Base-by-base conservation (phyloP, 2,888 invertebrate species). In the Helleia helle region DNA sequence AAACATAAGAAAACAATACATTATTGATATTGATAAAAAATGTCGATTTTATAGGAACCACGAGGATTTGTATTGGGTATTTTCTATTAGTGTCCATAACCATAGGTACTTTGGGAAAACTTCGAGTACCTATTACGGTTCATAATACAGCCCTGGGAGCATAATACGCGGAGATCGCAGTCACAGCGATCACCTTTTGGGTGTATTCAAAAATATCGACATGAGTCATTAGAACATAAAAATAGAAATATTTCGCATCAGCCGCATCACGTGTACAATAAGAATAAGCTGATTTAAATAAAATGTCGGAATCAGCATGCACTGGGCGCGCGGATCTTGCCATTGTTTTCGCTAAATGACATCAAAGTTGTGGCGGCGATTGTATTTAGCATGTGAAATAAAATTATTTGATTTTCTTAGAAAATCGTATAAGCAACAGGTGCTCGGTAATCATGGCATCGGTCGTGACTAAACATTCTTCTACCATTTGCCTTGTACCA, bases 301-400 rank as follows among this genome's bases (percentile, higher is more conserved):
- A 79, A 74, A 55, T 68, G 62, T 65, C 46, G 43, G 53, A 65
- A 71, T 84, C 76, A 75, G 72, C 62, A 84, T 83, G 72, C 84
- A 61, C 65, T 56, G 59, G 40, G 66, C 47, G 58, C 60, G 48
- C 58, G 66, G 53, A 70, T 77, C 72, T 80, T 75, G 73, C 81
- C 81, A 83, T 84, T 84, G 84, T 83, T 74, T 81, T 77, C 73
- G 77, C 81, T 83, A 84, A 83, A 83, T 75, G 81, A 81, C 83
- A 75, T 83, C 83, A 81, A 83, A 83, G 80, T 75, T 75, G 73
- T 71, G 65, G 67, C 72, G 74, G 70, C 70, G 62, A 62, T 58
- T 68, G 66, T 71, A 71, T 71, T 73, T 68, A 74, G 74, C 67
- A 79, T 73, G 73, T 63, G 72, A 77, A 79, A 66, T 71, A 70